phyloP scores from a whole-genome alignment of 2,797 vertebrate genomes.

The Ceyx erithaca region DNA sequence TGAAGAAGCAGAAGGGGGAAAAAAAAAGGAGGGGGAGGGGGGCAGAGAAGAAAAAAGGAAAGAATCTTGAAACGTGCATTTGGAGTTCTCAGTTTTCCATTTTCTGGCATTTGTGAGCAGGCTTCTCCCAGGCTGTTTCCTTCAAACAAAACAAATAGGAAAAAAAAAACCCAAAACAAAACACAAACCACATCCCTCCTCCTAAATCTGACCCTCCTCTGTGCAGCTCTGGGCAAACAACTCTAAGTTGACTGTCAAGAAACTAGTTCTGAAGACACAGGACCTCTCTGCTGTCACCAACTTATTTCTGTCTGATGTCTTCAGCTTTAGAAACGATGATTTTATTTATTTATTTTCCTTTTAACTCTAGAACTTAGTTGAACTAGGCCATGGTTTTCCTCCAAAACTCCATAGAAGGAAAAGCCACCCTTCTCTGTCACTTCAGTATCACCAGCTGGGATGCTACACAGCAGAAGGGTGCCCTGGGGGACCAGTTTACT shows the following conservation, averaged over 20 bases:
- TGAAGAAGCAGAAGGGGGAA: constrained; percentile 25
- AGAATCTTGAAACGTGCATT: constrained; percentile 5
- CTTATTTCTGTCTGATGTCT: background rate
- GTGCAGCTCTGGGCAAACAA: background rate
- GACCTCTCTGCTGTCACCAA: background rate
- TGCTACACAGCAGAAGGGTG: background rate
- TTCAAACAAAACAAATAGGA: background rate
- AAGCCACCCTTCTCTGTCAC: background rate
- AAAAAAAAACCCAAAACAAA: too few relatives aligned
- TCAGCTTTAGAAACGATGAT: background rate
- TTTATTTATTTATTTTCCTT: background rate
- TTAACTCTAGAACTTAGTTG: background rate
- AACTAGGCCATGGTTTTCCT: background rate
- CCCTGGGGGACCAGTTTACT: background rate
- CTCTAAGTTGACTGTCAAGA: background rate
- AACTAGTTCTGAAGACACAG: background rate
- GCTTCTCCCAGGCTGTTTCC: constrained; percentile 10
- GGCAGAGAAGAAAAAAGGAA: background rate
- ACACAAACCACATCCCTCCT: background rate
- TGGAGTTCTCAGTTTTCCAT: constrained; percentile 52
- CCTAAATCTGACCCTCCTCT: background rate
- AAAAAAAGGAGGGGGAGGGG: too few relatives aligned
- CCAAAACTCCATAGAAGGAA: background rate
- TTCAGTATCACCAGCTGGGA: background rate
- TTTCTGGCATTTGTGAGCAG: constrained; percentile 8